Conservation (phyloP, 2,113 vertebrate species). For the Corythornis vintsioides region DNA sequence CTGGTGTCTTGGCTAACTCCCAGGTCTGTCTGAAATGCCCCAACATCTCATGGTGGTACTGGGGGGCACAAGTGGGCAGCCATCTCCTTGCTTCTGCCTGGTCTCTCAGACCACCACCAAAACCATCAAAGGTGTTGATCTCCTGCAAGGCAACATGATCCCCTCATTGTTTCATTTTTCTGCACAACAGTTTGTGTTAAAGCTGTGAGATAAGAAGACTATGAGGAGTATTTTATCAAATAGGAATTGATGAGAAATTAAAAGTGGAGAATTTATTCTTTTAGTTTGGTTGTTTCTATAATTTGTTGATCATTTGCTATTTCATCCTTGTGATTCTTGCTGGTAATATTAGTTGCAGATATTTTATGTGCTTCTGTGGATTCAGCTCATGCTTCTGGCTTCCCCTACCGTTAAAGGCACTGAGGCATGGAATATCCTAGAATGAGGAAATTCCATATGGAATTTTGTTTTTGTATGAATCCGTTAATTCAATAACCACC, state of each 20-base stretch:
- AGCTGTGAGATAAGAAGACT: neutral
- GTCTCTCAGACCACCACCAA: neutral
- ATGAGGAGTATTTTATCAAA: rapidly evolving
- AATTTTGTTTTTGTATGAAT: neutral
- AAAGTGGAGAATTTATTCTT: rapidly evolving
- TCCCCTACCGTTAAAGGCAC: neutral
- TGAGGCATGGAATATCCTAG: neutral
- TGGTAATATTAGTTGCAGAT: neutral
- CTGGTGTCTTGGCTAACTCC: neutral
- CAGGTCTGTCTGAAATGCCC: neutral
- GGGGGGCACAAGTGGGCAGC: rapidly evolving
- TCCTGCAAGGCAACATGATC: neutral
- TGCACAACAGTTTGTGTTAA: neutral
- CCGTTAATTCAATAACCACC: neutral
- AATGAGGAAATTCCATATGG: neutral
- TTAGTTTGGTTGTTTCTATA: neutral
- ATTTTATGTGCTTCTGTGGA: neutral
- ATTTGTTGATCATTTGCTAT: neutral
- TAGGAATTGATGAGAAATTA: neutral
- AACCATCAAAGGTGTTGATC: rapidly evolving
- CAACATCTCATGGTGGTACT: rapidly evolving
- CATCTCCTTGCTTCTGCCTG: neutral
- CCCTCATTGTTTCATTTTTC: neutral
- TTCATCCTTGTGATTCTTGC: neutral
- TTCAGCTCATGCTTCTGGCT: neutral